Percentiles rank a stretch among this genome's conserved stretches.
phyloP scores from a whole-genome alignment of 2,797 vertebrate species.

The Erethizon dorsatum region DNA sequence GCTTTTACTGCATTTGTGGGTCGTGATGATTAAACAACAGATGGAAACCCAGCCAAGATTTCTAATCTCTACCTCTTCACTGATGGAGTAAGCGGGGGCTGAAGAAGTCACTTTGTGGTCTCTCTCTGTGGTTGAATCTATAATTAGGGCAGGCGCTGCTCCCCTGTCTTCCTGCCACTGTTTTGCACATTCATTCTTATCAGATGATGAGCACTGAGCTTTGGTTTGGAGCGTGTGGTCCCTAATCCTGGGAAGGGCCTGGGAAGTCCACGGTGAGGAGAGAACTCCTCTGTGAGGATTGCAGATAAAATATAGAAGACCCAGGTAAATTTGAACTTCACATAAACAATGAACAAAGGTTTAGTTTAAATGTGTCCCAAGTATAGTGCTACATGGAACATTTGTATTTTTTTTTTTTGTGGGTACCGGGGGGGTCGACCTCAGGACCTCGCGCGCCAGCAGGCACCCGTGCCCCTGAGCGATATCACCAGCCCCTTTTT shows the following conservation, averaged over 20 bases:
- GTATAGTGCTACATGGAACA: neutral
- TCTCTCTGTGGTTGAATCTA: constrained; percentile 43
- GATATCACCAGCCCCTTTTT: too few species aligned
- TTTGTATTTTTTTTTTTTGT: neutral
- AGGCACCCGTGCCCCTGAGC: too few species aligned
- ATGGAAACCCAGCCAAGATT: constrained; percentile 81
- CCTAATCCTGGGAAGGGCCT: neutral
- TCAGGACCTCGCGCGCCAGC: too few species aligned
- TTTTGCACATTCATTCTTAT: neutral
- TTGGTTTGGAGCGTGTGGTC: constrained; percentile 16
- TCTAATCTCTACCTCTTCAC: constrained; percentile 72
- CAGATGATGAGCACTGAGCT: neutral
- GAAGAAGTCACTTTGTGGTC: constrained; percentile 37
- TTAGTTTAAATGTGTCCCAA: neutral
- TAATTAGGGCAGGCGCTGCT: constrained; percentile 58
- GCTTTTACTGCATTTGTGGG: constrained; percentile 78
- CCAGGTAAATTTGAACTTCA: neutral
- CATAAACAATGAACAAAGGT: neutral
- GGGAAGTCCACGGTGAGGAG: neutral
- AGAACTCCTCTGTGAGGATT: neutral
- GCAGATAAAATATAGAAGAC: neutral
- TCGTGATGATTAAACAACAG: constrained; percentile 80
- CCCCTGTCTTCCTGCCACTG: neutral
- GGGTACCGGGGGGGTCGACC: too few species aligned
- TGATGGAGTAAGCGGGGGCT: constrained; percentile 13